A percentile compares a stretch with the other conserved stretches of the same genome.
Conservation (phyloP, 2,113 vertebrate genomes). For the Anoura caudifer region DNA sequence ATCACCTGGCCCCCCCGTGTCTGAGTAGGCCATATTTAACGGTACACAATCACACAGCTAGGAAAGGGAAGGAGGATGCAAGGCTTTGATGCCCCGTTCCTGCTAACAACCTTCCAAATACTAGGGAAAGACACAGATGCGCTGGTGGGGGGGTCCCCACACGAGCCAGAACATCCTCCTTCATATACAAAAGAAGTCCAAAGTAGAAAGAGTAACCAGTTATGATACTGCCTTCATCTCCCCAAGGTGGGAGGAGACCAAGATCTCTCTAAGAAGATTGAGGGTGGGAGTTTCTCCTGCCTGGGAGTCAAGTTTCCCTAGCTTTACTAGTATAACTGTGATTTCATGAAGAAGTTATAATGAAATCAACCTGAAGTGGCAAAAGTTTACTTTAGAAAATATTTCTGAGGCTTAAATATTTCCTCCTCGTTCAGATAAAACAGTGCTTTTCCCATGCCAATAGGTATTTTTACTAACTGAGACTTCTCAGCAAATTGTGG, state of each 20-base stretch:
- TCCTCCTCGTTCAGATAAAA: slow-evolving; percentile 4
- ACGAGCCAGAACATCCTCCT: background rate
- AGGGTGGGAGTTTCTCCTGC: background rate
- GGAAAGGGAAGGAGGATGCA: background rate
- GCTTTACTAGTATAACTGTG: background rate
- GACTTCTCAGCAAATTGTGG: background rate
- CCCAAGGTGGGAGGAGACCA: background rate
- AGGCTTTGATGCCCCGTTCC: background rate
- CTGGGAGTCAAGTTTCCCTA: background rate
- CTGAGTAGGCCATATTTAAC: background rate
- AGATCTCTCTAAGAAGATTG: background rate
- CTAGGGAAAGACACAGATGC: background rate
- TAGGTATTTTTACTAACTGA: background rate
- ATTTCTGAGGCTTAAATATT: background rate
- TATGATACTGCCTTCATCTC: background rate
- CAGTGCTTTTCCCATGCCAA: background rate
- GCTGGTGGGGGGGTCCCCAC: too few relatives aligned
- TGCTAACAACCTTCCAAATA: background rate
- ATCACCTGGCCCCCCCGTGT: background rate
- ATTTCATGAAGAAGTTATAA: background rate
- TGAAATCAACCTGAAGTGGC: background rate
- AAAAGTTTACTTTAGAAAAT: background rate
- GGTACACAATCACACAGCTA: background rate
- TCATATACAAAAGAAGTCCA: background rate
- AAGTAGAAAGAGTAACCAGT: background rate